Base-by-base conservation (phyloP, 1,140 invertebrate species). In the Procambarus virginalis region DNA sequence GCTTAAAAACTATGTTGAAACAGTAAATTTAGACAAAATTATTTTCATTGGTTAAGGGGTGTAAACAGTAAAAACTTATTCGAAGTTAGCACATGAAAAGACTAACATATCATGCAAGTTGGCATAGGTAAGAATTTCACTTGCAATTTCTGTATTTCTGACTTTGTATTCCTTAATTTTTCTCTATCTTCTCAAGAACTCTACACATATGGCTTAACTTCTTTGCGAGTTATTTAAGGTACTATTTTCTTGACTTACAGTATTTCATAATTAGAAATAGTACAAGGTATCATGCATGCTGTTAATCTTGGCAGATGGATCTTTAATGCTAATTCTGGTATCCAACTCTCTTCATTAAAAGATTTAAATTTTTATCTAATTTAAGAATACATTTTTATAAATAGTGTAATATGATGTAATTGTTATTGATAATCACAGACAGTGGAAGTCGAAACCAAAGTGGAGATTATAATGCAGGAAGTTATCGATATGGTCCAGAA, bases 391-490 rank as follows among this genome's bases (percentile, higher is more conserved):
- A 22, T 79, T 79, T 79, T 78, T 12, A n/a, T 80, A 22, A n/a
- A 51, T 55, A 51, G 4, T 55, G 34, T 34, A 34, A 34, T 34
- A 34, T 34, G 34, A 49, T n/a, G 5, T 48, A 45, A 34, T 55
- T 48, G n/a, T 73, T 73, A 34, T 73, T 85, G 45, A 55, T 34
- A 60, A 51, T 55, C 70, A 45, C 75, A 89, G 88, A 89, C 68
- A 77, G 82, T 84, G 82, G 88, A 6, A 89, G 75, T 78, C 81
- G 88, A 64, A 89, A 89, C 81, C 88, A 89, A 51, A 89, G 88
- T 89, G 81, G 81, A 22, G 88, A 89, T 68, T 89, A 89, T 68
- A 84, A 76, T 58, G 48, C 84, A 34, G 88, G 81, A 22, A 89
- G 75, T 60, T 89, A 84, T 49, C 70, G 88, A 46, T 89, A 89